These are phyloP conservation scores for Bubo scandiacus DNA, from an alignment of 2,113 vertebrate species.

Conservation along the genomic window DNA sequence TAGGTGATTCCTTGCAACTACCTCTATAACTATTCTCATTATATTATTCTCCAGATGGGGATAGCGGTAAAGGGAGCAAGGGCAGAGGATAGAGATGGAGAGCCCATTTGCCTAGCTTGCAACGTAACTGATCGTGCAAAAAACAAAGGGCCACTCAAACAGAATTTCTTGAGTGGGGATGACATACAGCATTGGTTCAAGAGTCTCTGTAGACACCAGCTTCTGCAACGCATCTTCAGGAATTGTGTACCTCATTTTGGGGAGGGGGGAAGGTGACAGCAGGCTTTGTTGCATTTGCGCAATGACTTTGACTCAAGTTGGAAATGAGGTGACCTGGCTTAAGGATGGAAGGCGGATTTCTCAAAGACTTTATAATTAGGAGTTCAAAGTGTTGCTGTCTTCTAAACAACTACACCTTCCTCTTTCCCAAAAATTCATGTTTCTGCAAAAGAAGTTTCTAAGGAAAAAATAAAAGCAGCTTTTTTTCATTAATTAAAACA, in stretches of 20 bases:
- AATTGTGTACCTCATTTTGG: background rate
- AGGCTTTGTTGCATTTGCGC: background rate
- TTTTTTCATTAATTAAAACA: background rate
- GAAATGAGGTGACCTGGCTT: background rate
- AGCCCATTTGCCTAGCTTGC: background rate
- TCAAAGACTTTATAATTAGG: background rate
- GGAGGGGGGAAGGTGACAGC: background rate
- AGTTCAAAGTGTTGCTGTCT: background rate
- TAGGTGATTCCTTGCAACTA: conserved; percentile 46
- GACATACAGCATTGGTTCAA: background rate
- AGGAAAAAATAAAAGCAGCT: background rate
- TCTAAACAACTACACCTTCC: background rate
- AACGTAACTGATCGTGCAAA: background rate
- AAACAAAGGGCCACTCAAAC: background rate
- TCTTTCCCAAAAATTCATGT: background rate
- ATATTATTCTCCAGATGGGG: conserved; percentile 44
- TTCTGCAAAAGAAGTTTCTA: background rate
- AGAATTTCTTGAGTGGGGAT: background rate
- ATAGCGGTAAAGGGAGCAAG: background rate
- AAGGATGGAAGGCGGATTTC: background rate
- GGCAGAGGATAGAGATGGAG: background rate
- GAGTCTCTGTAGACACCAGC: background rate
- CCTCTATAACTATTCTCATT: conserved; percentile 50
- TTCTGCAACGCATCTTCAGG: background rate
- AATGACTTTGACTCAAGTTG: background rate